These are phyloP conservation scores for Brachystomella parvula DNA, from an alignment of 1,140 invertebrate species.

Conservation along the genomic window DNA sequence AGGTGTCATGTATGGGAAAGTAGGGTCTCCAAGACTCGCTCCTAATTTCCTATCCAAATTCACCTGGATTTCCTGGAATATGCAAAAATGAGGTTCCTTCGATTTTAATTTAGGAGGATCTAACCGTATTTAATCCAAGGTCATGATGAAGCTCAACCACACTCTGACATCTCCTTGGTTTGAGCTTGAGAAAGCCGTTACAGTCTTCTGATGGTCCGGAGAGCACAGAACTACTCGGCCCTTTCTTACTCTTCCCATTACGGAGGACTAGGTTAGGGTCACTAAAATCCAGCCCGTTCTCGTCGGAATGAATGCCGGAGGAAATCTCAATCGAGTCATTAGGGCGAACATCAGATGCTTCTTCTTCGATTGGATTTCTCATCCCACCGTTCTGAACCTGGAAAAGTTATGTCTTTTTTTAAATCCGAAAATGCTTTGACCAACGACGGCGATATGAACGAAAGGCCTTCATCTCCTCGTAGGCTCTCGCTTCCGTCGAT, in stretches of 20 bases:
- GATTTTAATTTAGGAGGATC: neutral
- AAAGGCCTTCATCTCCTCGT: too few relatives aligned
- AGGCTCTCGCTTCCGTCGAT: too few relatives aligned
- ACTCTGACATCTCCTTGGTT: neutral
- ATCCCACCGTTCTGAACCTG: too few relatives aligned
- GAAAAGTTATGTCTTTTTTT: too few relatives aligned
- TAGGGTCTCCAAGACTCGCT: neutral
- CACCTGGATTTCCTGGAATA: neutral
- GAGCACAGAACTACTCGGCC: too few relatives aligned
- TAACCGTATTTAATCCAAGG: neutral
- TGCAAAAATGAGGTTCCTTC: neutral
- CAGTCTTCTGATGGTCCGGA: too few relatives aligned
- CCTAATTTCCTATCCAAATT: neutral
- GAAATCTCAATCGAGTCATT: neutral
- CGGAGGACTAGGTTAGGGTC: too few relatives aligned
- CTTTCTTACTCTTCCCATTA: too few relatives aligned
- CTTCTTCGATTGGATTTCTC: neutral
- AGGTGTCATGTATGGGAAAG: neutral
- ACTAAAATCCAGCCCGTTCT: neutral
- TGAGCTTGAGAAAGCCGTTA: neutral
- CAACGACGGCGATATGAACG: too few relatives aligned
- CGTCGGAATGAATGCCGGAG: neutral
- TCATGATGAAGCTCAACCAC: constrained; percentile 1
- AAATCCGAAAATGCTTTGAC: too few relatives aligned
- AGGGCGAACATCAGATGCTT: neutral